These are phyloP conservation scores for Tachina grossa DNA, from an alignment of 2,888 invertebrate species.

Conservation along the genomic window DNA sequence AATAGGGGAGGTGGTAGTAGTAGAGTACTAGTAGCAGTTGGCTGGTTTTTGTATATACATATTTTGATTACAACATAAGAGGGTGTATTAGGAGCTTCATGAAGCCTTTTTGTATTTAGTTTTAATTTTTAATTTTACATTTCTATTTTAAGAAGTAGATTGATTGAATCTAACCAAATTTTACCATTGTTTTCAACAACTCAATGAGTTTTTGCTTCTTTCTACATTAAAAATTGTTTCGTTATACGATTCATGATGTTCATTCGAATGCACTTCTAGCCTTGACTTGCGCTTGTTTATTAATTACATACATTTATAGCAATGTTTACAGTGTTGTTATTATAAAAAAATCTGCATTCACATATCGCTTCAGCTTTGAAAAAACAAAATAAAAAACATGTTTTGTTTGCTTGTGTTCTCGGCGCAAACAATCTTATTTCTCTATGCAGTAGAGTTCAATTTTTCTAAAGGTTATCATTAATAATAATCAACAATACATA, in stretches of 20 bases:
- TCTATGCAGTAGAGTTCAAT: conserved; percentile 32
- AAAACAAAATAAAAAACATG: conserved; percentile 57
- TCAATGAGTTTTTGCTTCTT: conserved; percentile 38
- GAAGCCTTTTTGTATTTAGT: conserved; percentile 51
- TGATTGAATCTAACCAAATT: conserved; percentile 60
- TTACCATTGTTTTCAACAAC: conserved; percentile 48
- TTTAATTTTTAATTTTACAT: conserved; percentile 16
- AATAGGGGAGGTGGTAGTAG: conserved; percentile 62
- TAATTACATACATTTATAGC: conserved; percentile 41
- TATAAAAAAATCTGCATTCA: conserved; percentile 52
- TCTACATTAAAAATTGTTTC: conserved; percentile 51
- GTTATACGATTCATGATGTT: conserved; percentile 53
- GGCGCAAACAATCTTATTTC: conserved; percentile 28
- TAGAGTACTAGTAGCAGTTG: conserved; percentile 72
- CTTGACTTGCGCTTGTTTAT: conserved; percentile 38
- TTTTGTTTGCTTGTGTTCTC: conserved; percentile 41
- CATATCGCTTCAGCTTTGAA: conserved; percentile 39
- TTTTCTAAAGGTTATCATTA: conserved; percentile 44
- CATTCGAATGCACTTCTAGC: conserved; percentile 58
- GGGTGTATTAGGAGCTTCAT: conserved; percentile 70
- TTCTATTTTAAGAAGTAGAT: conserved; percentile 54
- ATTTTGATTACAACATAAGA: conserved; percentile 71
- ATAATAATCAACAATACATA: conserved; percentile 46
- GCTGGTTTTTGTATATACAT: conserved; percentile 68
- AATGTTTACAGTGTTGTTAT: conserved; percentile 44